Evolutionary conservation across 2,888 invertebrate genomes (phyloP).

Genomic region (Dorcus hopei): DNA sequence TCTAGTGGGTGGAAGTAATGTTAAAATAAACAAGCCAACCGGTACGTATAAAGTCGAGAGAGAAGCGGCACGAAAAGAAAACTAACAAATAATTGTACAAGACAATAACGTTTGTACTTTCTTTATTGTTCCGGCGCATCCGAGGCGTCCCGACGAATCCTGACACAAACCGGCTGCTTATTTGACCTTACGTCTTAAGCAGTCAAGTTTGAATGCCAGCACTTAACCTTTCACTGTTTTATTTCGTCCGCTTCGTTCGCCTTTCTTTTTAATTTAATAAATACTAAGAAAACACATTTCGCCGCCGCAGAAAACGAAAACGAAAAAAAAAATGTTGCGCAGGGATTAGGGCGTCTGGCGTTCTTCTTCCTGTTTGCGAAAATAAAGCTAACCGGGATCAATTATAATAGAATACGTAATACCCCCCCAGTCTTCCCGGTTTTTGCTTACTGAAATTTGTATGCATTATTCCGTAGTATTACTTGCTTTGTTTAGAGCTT

Average conservation of each 20-base stretch:
- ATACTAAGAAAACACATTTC: no score
- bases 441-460: no score
- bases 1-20: background rate
- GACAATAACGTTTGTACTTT: constrained; percentile 12
- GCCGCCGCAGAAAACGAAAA: no score
- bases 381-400: no score
- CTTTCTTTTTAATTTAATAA: no score
- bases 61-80: constrained; percentile 6
- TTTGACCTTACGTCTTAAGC: constrained; percentile 20
- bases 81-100: constrained; percentile 15
- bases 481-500: background rate
- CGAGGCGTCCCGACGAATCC: constrained; percentile 14
- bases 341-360: no score
- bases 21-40: background rate
- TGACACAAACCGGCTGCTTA: constrained; percentile 19
- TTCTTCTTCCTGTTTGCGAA: no score
- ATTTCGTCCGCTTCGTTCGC: no score
- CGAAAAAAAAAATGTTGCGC: no score
- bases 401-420: no score
- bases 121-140: constrained; percentile 14
- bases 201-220: constrained; percentile 12
- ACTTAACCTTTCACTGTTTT: background rate
- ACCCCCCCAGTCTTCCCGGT: no score
- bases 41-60: background rate
- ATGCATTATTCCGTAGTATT: no score